These are phyloP conservation scores for Brachionus sp. DNA, from an alignment of 1,140 invertebrate species.

Conservation along the genomic window DNA sequence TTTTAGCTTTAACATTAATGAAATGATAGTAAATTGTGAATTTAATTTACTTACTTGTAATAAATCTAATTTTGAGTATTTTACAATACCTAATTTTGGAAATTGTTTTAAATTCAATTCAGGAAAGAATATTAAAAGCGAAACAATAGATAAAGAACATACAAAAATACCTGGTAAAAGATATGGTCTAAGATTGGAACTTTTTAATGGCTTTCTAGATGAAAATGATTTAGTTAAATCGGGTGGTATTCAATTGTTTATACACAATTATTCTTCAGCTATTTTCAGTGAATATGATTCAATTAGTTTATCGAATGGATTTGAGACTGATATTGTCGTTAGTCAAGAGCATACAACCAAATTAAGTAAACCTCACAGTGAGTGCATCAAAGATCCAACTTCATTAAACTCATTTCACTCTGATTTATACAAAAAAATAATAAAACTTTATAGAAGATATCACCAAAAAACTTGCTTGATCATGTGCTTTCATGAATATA, in stretches of 20 bases:
- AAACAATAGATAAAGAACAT: neutral
- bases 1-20: neutral
- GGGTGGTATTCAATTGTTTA: neutral
- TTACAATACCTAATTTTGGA: neutral
- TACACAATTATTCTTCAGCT: neutral
- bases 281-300: neutral
- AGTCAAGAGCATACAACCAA: neutral
- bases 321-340: conserved; percentile 11
- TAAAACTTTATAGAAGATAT: neutral
- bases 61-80: neutral
- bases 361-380: neutral
- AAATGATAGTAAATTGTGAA: neutral
- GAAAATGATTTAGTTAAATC: neutral
- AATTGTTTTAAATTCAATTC: neutral
- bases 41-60: neutral
- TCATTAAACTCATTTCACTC: neutral
- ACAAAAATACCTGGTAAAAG: neutral
- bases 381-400: neutral
- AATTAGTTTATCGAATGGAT: neutral
- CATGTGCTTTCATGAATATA: neutral
- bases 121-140: neutral
- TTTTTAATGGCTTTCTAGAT: neutral
- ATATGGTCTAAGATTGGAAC: neutral
- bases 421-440: conserved; percentile 4
- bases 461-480: neutral